Percentiles rank a stretch among this genome's conserved stretches.
These are phyloP conservation scores for Polymixis flavicincta DNA, from an alignment of 2,888 invertebrate species.

Conservation along the genomic window DNA sequence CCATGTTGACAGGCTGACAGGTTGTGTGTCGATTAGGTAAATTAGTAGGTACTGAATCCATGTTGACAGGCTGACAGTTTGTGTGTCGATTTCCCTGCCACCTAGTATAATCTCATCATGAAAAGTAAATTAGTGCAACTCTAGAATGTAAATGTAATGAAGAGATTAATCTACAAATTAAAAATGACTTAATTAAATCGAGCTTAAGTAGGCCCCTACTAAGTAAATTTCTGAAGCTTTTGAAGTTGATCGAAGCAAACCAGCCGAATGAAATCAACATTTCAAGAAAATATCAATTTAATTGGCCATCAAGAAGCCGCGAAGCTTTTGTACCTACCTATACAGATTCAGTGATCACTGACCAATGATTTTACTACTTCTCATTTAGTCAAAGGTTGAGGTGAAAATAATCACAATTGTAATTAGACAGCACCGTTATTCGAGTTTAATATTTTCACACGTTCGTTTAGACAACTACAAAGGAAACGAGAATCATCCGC, in stretches of 20 bases:
- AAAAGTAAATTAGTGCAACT: constrained; percentile 4
- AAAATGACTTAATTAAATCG: constrained; percentile 23
- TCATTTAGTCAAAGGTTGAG: constrained; percentile 49
- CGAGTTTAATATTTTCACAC: constrained; percentile 78
- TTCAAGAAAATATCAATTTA: constrained; percentile 53
- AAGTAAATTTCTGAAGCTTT: constrained; percentile 6
- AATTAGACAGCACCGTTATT: constrained; percentile 69
- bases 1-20: no score
- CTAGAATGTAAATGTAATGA: not conserved
- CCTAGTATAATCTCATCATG: not conserved
- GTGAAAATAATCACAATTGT: constrained; percentile 63
- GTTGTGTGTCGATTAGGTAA: no score
- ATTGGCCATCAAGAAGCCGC: constrained; percentile 50
- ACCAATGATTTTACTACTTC: constrained; percentile 60
- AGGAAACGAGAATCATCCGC: constrained; percentile 70
- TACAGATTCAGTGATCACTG: constrained; percentile 24
- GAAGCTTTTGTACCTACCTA: constrained; percentile 14
- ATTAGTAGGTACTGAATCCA: no score
- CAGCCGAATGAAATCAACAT: constrained; percentile 41
- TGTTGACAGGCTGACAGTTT: no score
- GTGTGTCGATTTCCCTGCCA: no score
- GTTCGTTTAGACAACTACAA: constrained; percentile 79
- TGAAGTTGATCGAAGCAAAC: constrained; percentile 24
- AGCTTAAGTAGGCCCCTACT: not conserved
- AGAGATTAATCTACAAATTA: constrained; percentile 26